Evolutionary conservation across 1,140 invertebrate species (phyloP), one percentile per base, ranked within the genome.

Genomic region (Battus philenor): DNA sequence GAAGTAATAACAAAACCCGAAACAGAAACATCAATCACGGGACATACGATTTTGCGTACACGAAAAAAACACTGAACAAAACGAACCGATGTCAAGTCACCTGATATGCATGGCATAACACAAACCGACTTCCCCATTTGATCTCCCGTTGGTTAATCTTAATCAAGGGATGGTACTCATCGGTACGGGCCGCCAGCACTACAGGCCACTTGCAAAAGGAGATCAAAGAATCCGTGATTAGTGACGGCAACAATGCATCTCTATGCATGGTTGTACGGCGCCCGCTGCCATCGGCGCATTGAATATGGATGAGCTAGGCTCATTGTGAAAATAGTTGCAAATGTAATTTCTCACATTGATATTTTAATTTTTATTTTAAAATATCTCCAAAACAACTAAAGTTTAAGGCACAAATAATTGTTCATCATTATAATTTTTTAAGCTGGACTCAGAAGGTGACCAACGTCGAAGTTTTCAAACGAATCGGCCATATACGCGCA

Each of bases 231-330:
- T 11, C 20, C 18, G 10, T 32, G 33, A 36, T 36, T 18, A 16
- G 8, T 34, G 15, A 39, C 11, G 24, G 41, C 39, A 49, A 41
- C 33, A 34, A 39, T 49, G 46, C 20, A 30, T 34, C 13, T 20
- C 20, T 30, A 24, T 39, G 36, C 44, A 29, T 12, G 32, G 36
- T 34, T 55, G 47, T 47, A 50, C 50, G 29, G 44, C 30, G 18
- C 39, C 6, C 18, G 18, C 6, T 20, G 18, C 2, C 18, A 20
- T 20, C 18, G 18, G 6, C 12, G 8, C 33, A 11, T 22, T 36
- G 33, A 36, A 36, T 36, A 36, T 36, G 33, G 33, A 36, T 36
- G 33, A 22, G 7, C 4, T 4, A 11, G n/a, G 9, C 9, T 2
- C 33, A 27, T 36, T 16, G 17, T 36, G 12, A 18, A 32, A 17